These are phyloP conservation scores for Linnaemya vulpina DNA, from an alignment of 2,888 invertebrate genomes.

Conservation along the genomic window DNA sequence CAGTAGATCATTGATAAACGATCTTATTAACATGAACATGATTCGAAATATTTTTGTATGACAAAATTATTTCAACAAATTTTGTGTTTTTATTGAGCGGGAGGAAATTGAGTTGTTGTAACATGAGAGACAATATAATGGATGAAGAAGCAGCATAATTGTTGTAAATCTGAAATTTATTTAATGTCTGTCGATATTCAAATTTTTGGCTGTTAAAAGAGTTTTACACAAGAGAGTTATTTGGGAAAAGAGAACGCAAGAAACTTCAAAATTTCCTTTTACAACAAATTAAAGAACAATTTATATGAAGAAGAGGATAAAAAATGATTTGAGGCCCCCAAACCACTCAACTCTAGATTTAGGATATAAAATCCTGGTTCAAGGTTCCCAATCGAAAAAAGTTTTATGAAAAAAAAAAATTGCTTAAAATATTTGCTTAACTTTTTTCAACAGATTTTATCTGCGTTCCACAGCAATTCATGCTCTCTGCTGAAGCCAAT, in stretches of 20 bases:
- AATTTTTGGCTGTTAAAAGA: not conserved
- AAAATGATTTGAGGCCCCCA: no score
- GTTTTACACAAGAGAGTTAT: no score
- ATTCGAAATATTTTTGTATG: conserved; percentile 32
- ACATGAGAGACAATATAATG: not conserved
- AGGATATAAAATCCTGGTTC: no score
- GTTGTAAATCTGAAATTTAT: not conserved
- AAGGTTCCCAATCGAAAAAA: no score
- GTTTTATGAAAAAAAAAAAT: no score
- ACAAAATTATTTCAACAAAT: conserved; percentile 15
- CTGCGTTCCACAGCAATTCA: not conserved
- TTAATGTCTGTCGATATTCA: not conserved
- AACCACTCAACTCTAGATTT: no score
- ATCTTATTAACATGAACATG: conserved; percentile 46
- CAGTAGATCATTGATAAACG: conserved; percentile 51
- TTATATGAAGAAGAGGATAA: no score
- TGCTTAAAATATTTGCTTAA: no score
- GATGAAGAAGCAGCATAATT: not conserved
- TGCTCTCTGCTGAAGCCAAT: conserved; percentile 23
- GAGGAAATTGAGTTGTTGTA: conserved; percentile 2
- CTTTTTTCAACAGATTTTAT: not conserved
- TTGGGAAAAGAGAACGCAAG: no score
- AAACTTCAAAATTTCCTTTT: no score
- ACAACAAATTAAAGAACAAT: no score
- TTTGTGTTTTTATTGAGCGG: conserved; percentile 11